phyloP scores from a whole-genome alignment of 2,113 vertebrate genomes.

The Emydura subglobosa region DNA sequence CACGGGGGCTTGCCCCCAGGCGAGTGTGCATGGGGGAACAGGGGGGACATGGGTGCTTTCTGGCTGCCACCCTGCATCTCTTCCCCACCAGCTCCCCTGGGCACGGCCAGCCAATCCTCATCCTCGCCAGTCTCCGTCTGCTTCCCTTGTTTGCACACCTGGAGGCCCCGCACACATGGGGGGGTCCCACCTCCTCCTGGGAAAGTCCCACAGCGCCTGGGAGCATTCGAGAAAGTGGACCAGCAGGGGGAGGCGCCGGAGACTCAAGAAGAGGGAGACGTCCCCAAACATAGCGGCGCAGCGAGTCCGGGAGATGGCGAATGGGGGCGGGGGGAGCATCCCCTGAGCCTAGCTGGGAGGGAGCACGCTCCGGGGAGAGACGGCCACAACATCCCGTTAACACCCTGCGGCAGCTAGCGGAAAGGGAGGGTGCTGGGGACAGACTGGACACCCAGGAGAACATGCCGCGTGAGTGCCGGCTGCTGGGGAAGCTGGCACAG shows the following conservation, averaged over 20 bases:
- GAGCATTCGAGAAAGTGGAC: too few relatives aligned
- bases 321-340: too few relatives aligned
- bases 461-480: accelerated
- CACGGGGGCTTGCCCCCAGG: neutral
- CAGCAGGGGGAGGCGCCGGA: too few relatives aligned
- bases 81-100: neutral
- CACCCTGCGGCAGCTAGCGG: accelerated
- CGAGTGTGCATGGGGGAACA: too few relatives aligned
- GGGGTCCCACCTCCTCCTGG: neutral
- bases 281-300: neutral
- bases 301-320: too few relatives aligned
- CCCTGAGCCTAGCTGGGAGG: conserved; percentile 41
- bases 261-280: too few relatives aligned
- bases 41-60: conserved; percentile 25
- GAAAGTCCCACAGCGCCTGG: too few relatives aligned
- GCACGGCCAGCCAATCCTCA: neutral
- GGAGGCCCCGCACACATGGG: too few relatives aligned
- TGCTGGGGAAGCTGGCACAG: neutral
- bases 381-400: neutral
- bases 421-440: accelerated
- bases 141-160: neutral
- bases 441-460: neutral
- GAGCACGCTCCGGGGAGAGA: neutral
- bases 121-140: neutral
- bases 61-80: neutral